Evolutionary conservation across 2,888 invertebrate species (phyloP), one percentile per base, ranked within the genome.

Genomic region (Pterostichus madidus): DNA sequence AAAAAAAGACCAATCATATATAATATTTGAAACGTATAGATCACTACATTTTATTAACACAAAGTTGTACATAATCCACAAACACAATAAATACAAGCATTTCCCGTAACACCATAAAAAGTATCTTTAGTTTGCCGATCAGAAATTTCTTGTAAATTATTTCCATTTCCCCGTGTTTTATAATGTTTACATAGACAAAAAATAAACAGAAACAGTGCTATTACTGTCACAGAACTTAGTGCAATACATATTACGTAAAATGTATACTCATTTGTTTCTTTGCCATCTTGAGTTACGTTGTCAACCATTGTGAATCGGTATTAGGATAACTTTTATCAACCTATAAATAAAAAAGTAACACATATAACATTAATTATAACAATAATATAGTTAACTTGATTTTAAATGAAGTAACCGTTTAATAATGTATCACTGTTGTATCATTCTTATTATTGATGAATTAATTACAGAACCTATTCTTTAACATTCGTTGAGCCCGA

Each of bases 31-130:
- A 24, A 24, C 3, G 1, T 24, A 3, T 39, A 39, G 6, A 5
- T 39, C 0, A 39, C 39, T 39, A 39, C 24, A 53, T 8, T n/a
- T 31, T 59, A 59, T 59, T 7, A 24, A 24, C 64, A 64, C 2
- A 64, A 13, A 32, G 35, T 6, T 35, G 64, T 64, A n/a, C 64
- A 64, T 13, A 64, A 64, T 13, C 35, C 13, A 35, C 64, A 64
- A 35, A n/a, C 64, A 64, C 64, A 32, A 64, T 6, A n/a, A 64
- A 5, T 13, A 13, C 64, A 31, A 64, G 6, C 31, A 35, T 64
- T 32, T 5, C n/a, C 64, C 13, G 35, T 11, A 11, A 24, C 1
- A 5, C 15, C 24, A 7, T n/a, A 5, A 52, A 0, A 13, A 11
- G 59, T 32, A 31, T 35, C 39, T n/a, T 71, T 71, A 15, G 31